These are phyloP conservation scores for Gymnoscopelus braueri DNA, from an alignment of 2,797 vertebrate species.

Conservation along the genomic window DNA sequence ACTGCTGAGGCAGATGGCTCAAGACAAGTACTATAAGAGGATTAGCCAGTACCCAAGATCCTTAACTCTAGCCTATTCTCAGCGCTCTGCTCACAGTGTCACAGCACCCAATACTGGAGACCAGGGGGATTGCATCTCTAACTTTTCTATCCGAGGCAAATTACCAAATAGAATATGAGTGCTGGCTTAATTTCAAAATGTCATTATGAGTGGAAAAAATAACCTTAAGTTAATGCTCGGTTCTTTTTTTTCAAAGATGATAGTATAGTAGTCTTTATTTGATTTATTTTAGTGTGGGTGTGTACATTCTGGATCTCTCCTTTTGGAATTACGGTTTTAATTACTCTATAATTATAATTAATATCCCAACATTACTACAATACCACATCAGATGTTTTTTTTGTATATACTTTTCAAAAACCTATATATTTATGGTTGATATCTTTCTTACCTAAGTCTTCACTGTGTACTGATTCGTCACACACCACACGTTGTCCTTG, in stretches of 20 bases:
- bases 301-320: no score
- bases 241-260: no score
- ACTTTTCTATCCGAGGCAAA: neutral
- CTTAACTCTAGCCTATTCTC: neutral
- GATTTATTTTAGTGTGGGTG: no score
- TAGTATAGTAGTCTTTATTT: no score
- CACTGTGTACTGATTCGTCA: slow-evolving; percentile 80
- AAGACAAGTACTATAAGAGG: slow-evolving; percentile 69
- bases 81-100: neutral
- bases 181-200: neutral
- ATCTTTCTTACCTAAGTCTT: slow-evolving; percentile 74
- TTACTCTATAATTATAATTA: no score
- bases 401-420: no score
- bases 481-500: slow-evolving; percentile 73
- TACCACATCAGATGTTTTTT: no score
- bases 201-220: no score
- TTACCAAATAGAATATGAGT: neutral
- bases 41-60: slow-evolving; percentile 62
- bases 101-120: slow-evolving; percentile 48
- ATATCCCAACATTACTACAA: no score
- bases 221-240: no score
- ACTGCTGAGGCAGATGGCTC: slow-evolving; percentile 52
- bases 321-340: no score
- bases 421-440: no score
- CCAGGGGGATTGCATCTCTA: slow-evolving; percentile 4